phyloP scores from a whole-genome alignment of 2,113 vertebrate species.

The Cygnus buccinator region DNA sequence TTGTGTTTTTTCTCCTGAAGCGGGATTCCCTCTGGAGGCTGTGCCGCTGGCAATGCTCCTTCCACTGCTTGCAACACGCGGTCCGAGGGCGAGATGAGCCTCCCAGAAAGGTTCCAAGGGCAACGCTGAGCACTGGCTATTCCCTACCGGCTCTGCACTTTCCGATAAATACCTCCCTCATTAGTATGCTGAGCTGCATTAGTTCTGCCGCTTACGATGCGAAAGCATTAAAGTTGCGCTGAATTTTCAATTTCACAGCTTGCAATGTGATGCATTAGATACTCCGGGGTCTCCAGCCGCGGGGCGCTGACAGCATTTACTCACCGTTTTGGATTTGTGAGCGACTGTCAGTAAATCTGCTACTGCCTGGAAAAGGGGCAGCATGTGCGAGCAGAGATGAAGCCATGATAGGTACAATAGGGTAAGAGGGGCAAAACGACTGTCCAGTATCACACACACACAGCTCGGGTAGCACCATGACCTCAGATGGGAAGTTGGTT shows the following conservation, averaged over 20 bases:
- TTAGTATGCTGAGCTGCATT: conserved; percentile 19
- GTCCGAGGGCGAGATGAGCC: neutral
- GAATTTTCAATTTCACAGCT: conserved; percentile 12
- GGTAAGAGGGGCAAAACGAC: accelerated
- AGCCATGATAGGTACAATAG: neutral
- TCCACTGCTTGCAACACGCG: neutral
- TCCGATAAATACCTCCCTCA: neutral
- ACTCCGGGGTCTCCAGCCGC: neutral
- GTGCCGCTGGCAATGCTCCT: accelerated
- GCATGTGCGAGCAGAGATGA: neutral
- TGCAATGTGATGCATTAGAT: neutral
- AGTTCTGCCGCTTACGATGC: neutral
- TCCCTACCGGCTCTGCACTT: neutral
- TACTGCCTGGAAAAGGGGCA: neutral
- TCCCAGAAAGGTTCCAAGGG: neutral
- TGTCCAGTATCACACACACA: neutral
- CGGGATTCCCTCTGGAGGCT: neutral
- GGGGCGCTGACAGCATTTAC: neutral
- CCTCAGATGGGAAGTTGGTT: accelerated
- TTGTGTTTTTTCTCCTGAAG: neutral
- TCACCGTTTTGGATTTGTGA: neutral
- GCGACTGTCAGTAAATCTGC: neutral
- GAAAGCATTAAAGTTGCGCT: neutral
- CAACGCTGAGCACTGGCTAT: neutral
- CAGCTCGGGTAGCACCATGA: neutral